These are phyloP conservation scores for Chionodraco myersi DNA, from an alignment of 2,113 vertebrate species.

Conservation along the genomic window DNA sequence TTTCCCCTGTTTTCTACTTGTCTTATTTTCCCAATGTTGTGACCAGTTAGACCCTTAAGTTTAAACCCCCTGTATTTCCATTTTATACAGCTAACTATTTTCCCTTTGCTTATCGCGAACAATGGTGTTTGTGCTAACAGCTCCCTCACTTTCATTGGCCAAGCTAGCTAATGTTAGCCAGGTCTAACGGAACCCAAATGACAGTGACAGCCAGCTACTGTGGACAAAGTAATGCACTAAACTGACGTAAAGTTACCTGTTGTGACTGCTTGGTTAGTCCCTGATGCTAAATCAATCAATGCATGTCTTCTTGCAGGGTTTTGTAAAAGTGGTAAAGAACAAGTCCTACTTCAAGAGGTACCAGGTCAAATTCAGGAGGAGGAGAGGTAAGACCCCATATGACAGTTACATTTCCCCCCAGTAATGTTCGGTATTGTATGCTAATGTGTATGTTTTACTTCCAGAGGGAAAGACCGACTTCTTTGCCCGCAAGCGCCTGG, in stretches of 20 bases:
- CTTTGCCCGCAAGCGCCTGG: constrained; percentile 96
- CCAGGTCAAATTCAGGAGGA: constrained; percentile 99
- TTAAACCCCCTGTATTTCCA: not conserved
- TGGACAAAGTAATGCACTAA: rapidly evolving
- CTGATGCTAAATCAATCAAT: not conserved
- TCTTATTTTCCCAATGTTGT: not conserved
- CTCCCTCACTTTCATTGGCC: not conserved
- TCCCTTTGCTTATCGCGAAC: not conserved
- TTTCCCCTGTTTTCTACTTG: not conserved
- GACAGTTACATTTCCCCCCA: rapidly evolving
- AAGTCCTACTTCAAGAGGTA: constrained; percentile 99
- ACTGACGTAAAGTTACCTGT: rapidly evolving
- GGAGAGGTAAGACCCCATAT: constrained; percentile 87
- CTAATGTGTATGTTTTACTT: constrained; percentile 24
- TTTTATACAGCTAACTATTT: not conserved
- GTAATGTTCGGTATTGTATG: rapidly evolving
- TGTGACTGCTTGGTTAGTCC: rapidly evolving
- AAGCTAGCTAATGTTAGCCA: constrained; percentile 36
- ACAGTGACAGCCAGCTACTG: constrained; percentile 23
- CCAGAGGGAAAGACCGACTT: constrained; percentile 99
- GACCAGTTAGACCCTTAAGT: rapidly evolving
- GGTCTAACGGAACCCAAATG: not conserved
- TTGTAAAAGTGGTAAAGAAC: constrained; percentile 99
- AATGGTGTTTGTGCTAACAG: constrained; percentile 24
- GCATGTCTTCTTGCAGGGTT: constrained; percentile 87